A percentile compares a stretch with the other conserved stretches of the same genome.
These are phyloP conservation scores for Grallaria varia DNA, from an alignment of 2,113 vertebrate species.

Conservation along the genomic window DNA sequence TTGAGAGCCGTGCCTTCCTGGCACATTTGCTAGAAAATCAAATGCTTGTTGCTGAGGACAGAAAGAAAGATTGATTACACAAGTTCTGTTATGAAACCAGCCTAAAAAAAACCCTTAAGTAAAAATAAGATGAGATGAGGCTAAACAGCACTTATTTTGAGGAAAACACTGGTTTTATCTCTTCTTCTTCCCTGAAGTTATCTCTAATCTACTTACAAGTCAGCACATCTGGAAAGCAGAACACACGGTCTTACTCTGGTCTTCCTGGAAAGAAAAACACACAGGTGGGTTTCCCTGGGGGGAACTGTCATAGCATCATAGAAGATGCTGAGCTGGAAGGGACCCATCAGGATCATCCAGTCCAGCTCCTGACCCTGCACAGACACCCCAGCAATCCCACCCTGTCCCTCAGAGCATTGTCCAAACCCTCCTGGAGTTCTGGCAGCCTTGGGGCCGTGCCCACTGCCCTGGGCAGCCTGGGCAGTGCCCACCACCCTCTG, in stretches of 20 bases:
- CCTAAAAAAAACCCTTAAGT: background rate
- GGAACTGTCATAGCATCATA: background rate
- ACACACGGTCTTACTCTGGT: background rate
- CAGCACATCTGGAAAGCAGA: background rate
- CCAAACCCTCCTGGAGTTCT: background rate
- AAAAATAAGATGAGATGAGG: background rate
- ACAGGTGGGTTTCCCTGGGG: background rate
- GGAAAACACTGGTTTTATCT: background rate
- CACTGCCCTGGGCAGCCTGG: background rate
- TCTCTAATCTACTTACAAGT: background rate
- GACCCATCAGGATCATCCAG: background rate
- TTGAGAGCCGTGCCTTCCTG: background rate
- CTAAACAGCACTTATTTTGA: background rate
- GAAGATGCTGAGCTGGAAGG: background rate
- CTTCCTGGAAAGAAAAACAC: background rate
- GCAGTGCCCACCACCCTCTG: background rate
- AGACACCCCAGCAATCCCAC: background rate
- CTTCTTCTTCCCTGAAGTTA: background rate
- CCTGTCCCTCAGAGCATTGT: background rate
- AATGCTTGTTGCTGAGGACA: background rate
- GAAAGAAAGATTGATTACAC: background rate
- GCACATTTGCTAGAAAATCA: background rate
- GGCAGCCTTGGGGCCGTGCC: background rate
- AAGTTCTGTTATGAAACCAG: constrained; percentile 20
- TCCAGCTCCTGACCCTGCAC: background rate